Conservation (phyloP, 2,888 invertebrate genomes). For the Cheiracanthium punctorium region DNA sequence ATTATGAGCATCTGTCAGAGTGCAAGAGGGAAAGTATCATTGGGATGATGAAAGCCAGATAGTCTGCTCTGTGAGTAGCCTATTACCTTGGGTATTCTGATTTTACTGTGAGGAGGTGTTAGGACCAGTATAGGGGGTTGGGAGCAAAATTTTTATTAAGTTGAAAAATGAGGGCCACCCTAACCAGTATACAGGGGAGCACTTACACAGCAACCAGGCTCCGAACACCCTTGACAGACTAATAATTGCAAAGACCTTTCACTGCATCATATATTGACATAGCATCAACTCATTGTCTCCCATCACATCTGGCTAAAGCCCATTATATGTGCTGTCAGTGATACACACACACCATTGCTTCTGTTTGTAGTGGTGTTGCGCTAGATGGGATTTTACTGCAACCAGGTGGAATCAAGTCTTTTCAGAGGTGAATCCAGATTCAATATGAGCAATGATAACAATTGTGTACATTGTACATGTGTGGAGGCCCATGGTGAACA, state of each 20-base stretch:
- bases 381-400: neutral
- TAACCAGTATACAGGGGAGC: no score
- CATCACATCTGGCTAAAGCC: no score
- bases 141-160: neutral
- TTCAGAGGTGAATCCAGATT: neutral
- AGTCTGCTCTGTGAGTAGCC: neutral
- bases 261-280: no score
- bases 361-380: neutral
- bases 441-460: neutral
- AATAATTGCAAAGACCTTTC: neutral
- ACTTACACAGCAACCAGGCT: neutral
- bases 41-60: neutral
- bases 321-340: neutral
- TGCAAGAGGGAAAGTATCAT: neutral
- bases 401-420: neutral
- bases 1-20: constrained; percentile 3
- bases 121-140: constrained; percentile 9
- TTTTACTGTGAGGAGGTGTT: constrained; percentile 9
- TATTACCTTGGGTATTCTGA: neutral
- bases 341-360: neutral
- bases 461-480: neutral
- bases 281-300: no score
- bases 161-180: no score
- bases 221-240: neutral
- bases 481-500: neutral